Conservation (phyloP, 2,797 vertebrate species). For the Enteromius radiatus region DNA sequence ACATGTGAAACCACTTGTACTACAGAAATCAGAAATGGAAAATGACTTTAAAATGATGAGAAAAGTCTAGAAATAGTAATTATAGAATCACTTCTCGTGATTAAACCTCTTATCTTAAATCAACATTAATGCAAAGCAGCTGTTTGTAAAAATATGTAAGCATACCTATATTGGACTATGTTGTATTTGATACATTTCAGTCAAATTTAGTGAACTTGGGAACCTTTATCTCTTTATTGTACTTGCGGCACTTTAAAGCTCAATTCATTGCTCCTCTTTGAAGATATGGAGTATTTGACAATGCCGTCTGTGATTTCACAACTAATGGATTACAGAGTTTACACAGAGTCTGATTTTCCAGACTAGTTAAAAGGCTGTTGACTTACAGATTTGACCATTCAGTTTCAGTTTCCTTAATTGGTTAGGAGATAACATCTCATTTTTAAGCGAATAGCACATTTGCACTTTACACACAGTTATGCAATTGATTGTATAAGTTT, state of each 20-base stretch:
- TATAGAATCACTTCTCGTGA: background rate
- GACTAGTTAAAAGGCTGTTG: background rate
- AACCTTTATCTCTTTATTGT: slow-evolving; percentile 54
- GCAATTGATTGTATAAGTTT: background rate
- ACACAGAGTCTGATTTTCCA: slow-evolving; percentile 31
- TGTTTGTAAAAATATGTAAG: background rate
- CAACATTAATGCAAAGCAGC: slow-evolving; percentile 1
- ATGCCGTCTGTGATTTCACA: slow-evolving; percentile 45
- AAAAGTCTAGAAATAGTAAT: background rate
- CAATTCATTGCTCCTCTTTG: slow-evolving; percentile 48
- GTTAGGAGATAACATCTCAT: background rate
- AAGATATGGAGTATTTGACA: slow-evolving; percentile 50
- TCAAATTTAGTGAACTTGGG: slow-evolving; percentile 51
- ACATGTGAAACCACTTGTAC: too few relatives aligned
- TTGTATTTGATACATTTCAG: slow-evolving; percentile 50
- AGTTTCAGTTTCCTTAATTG: background rate
- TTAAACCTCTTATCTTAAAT: background rate
- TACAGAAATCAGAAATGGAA: too few relatives aligned
- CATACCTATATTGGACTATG: slow-evolving; percentile 3
- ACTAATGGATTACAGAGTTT: slow-evolving; percentile 42
- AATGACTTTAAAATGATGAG: background rate
- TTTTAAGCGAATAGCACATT: background rate
- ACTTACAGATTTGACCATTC: background rate
- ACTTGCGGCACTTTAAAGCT: slow-evolving; percentile 48
- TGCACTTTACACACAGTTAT: background rate